These are phyloP conservation scores for Hucho hucho DNA, from an alignment of 2,113 vertebrate species.

Conservation along the genomic window DNA sequence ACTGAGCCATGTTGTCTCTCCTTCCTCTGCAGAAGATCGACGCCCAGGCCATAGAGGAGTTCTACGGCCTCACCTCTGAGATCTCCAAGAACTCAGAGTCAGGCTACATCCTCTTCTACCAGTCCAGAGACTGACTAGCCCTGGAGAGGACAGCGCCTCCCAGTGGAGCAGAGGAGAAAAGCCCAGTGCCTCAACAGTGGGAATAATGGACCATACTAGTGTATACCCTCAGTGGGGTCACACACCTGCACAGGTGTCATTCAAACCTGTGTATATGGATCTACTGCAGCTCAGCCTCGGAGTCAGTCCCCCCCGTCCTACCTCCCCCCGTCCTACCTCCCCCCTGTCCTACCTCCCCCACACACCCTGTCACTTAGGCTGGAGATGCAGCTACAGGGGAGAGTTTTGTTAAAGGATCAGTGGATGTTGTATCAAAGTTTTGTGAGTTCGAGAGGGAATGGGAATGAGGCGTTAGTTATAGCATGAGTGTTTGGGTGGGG, in stretches of 20 bases:
- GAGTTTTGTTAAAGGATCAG: slow-evolving; percentile 58
- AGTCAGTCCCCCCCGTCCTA: slow-evolving; percentile 35
- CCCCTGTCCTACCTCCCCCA: slow-evolving; percentile 7
- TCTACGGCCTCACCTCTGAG: slow-evolving; percentile 96
- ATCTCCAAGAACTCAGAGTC: slow-evolving; percentile 99
- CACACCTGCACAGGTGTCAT: slow-evolving; percentile 52
- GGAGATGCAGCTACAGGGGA: slow-evolving; percentile 51
- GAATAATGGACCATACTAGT: slow-evolving; percentile 33
- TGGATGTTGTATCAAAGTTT: slow-evolving; percentile 36
- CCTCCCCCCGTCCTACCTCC: slow-evolving; percentile 10
- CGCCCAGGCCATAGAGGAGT: slow-evolving; percentile 97
- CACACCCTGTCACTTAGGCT: slow-evolving; percentile 39
- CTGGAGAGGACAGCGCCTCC: slow-evolving; percentile 26
- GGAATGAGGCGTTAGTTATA: slow-evolving; percentile 62
- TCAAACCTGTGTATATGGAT: slow-evolving; percentile 55
- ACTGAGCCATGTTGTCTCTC: slow-evolving; percentile 12
- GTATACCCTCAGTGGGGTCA: slow-evolving; percentile 23
- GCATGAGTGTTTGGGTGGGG: slow-evolving; percentile 60
- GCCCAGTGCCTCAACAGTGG: slow-evolving; percentile 34
- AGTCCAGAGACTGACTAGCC: slow-evolving; percentile 89
- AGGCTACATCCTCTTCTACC: slow-evolving; percentile 98
- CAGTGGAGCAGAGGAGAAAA: slow-evolving; percentile 15
- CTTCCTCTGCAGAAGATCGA: slow-evolving; percentile 87
- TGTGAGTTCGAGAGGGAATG: slow-evolving; percentile 22
- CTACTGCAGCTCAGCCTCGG: slow-evolving; percentile 51